Evolutionary conservation across 2,113 vertebrate genomes (phyloP).

Genomic region (Cheirogaleus medius): DNA sequence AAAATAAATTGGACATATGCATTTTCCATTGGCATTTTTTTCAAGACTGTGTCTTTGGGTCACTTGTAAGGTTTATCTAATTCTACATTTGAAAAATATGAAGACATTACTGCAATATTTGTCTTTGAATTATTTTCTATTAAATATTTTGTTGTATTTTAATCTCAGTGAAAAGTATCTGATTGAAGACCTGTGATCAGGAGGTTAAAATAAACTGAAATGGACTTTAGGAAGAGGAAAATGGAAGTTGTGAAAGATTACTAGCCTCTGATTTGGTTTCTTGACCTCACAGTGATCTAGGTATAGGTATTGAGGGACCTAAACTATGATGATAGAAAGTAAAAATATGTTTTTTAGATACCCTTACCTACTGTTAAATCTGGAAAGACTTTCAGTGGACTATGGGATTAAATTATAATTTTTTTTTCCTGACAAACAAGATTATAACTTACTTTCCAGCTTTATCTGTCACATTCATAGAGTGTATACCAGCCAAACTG

Average conservation of each 20-base stretch:
- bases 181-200: background rate
- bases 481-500: background rate
- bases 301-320: background rate
- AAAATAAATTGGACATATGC: background rate
- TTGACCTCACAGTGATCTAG: background rate
- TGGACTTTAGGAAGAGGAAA: background rate
- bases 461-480: background rate
- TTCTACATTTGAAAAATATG: background rate
- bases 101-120: background rate
- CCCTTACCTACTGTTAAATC: background rate
- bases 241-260: background rate
- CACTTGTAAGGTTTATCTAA: background rate
- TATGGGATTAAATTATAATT: background rate
- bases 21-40: slow-evolving; percentile 8
- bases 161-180: background rate
- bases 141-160: background rate
- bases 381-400: background rate
- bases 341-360: background rate
- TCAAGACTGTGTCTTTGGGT: background rate
- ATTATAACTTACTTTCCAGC: background rate
- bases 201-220: background rate
- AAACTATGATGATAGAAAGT: background rate
- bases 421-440: background rate
- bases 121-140: slow-evolving; percentile 6
- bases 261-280: background rate